phyloP scores from a whole-genome alignment of 2,113 vertebrate species.

The Charadrius vociferus region DNA sequence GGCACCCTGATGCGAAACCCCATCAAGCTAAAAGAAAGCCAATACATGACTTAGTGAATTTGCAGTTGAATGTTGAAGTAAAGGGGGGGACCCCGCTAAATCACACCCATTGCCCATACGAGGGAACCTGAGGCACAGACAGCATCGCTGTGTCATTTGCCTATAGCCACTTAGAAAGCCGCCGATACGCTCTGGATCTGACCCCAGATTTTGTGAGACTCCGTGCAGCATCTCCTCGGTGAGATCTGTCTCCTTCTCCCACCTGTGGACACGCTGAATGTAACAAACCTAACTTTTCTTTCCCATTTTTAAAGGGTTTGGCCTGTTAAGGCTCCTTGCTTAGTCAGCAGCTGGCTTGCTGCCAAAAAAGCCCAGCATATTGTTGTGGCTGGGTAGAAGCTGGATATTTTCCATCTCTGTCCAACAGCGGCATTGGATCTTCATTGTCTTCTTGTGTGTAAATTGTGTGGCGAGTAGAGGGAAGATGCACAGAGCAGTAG shows the following conservation, averaged over 20 bases:
- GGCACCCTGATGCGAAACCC: not conserved
- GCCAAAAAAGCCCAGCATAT: conserved; percentile 33
- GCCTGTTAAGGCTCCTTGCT: conserved; percentile 27
- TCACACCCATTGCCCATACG: not conserved
- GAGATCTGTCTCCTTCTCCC: not conserved
- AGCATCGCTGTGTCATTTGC: not conserved
- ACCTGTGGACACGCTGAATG: conserved; percentile 3
- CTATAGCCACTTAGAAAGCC: not conserved
- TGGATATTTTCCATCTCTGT: conserved; percentile 55
- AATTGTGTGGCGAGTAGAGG: conserved; percentile 30
- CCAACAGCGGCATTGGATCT: conserved; percentile 21
- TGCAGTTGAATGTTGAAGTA: not conserved
- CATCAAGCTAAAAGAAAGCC: not conserved
- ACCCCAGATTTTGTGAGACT: not conserved
- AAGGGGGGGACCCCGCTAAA: not conserved
- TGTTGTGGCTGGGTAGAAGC: conserved; percentile 37
- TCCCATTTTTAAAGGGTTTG: conserved; percentile 9
- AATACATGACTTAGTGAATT: not conserved
- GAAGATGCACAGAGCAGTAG: conserved; percentile 17
- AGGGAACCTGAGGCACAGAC: not conserved
- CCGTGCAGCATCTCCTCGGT: not conserved
- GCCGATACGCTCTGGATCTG: not conserved
- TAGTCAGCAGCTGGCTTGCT: conserved; percentile 67
- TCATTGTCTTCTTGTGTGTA: conserved; percentile 42
- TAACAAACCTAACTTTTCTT: conserved; percentile 45